A percentile compares a stretch with the other conserved stretches of the same genome.
Evolutionary conservation across 1,140 invertebrate genomes (phyloP).

Genomic region (Chionoecetes opilio): DNA sequence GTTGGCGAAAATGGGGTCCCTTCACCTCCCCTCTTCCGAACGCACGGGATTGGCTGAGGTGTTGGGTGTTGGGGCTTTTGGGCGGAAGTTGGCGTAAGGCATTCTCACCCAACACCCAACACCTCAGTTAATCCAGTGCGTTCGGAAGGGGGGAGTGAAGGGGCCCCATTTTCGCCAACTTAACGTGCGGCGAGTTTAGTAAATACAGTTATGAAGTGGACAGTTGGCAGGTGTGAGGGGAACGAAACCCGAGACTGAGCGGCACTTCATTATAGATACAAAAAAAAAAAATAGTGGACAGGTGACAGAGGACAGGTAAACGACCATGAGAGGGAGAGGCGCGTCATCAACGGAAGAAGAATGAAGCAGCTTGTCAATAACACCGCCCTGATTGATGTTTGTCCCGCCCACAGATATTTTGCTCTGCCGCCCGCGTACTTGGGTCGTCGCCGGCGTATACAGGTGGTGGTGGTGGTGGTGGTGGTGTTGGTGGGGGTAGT

Average conservation of each 20-base stretch:
- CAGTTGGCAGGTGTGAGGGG: not conserved
- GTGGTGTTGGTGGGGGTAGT: too few species aligned
- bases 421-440: not conserved
- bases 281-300: not conserved
- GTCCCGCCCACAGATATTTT: conserved; percentile 44
- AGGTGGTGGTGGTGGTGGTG: not conserved
- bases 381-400: conserved; percentile 32
- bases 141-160: too few species aligned
- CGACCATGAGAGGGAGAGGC: not conserved
- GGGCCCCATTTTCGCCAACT: too few species aligned
- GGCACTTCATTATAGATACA: not conserved
- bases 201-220: not conserved
- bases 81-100: too few species aligned
- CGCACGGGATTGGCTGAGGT: too few species aligned
- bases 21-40: too few species aligned
- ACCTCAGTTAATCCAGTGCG: too few species aligned
- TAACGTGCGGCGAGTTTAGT: too few species aligned
- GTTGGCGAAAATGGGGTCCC: too few species aligned
- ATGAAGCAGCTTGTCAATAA: conserved; percentile 39
- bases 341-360: not conserved
- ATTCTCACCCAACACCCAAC: too few species aligned
- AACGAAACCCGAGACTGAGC: not conserved
- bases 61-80: too few species aligned
- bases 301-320: not conserved
- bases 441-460: too few species aligned